Evolutionary conservation across 1,140 invertebrate genomes (phyloP), one percentile per base, ranked within the genome.

Genomic region (Palaemon carinicauda): DNA sequence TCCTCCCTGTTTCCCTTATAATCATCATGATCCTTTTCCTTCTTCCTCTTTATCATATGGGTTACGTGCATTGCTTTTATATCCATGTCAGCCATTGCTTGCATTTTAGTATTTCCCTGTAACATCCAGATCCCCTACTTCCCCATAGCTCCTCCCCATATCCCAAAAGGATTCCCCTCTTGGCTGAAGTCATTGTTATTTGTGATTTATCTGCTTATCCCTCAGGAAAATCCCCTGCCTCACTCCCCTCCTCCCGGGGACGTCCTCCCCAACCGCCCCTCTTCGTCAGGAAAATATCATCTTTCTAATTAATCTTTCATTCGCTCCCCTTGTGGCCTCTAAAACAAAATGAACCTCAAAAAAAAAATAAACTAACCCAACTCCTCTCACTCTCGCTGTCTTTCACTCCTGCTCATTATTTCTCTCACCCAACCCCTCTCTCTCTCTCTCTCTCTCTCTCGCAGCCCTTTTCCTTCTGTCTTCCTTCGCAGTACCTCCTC

Each of bases 281-380:
- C 41, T 50, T 17, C 80, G 41, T 29, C 19, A 54, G 21, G 74
- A 54, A 73, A 86, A 80, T 79, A 86, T 51, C 83, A 54, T 86
- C 69, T 77, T 69, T 50, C 83, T 86, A 86, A 86, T 86, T 86
- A 86, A 86, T 86, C 83, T 86, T 86, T 86, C 83, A 86, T 86
- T 80, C 83, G 80, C 80, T 80, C 77, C 83, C 83, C 83, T 52
- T 54, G 83, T 73, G 83, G 80, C 83, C 83, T 65, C 77, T 86
- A 86, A 80, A 86, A 86, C 83, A 79, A 86, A 86, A 86, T 86
- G 83, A 86, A 74, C 83, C 77, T 41, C 75, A 86, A 86, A 86
- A 77, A 86, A 73, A 80, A 86, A 86, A 75, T 80, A 17, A 65
- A 24, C 54, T 80, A 24, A 19, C 75, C 73, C 14, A 52, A 75